Evolutionary conservation across 2,797 vertebrate species (phyloP).

Genomic region (Darevskia nairensis): DNA sequence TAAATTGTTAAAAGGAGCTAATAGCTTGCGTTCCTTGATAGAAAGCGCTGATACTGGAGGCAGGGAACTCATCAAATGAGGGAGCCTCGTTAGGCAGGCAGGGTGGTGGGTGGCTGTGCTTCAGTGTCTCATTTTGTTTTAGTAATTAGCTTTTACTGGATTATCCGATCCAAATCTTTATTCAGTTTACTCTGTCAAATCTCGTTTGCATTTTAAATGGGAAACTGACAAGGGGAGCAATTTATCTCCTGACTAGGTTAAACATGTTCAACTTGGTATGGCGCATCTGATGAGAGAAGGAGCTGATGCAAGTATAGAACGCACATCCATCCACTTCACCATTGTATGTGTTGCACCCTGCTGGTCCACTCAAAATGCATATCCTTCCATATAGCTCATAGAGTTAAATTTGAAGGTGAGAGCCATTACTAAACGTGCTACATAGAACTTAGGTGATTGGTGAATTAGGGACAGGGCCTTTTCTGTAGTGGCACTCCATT

Average conservation of each 20-base stretch:
- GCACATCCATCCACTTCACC: neutral
- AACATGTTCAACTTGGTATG: conserved; percentile 62
- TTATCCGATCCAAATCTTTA: conserved; percentile 84
- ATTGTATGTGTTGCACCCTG: neutral
- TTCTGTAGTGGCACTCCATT: neutral
- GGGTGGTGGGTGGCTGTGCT: conserved; percentile 67
- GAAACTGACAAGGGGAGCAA: conserved; percentile 82
- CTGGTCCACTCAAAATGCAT: neutral
- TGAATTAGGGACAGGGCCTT: neutral
- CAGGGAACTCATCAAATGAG: conserved; percentile 75
- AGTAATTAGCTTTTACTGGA: conserved; percentile 87
- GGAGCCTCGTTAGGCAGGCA: conserved; percentile 62
- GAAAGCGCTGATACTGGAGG: conserved; percentile 73
- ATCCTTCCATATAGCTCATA: neutral
- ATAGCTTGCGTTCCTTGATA: conserved; percentile 78
- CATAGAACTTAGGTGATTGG: neutral
- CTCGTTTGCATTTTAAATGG: conserved; percentile 87
- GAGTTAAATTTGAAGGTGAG: neutral
- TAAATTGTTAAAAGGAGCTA: conserved; percentile 90
- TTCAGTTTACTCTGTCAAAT: conserved; percentile 85
- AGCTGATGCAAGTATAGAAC: neutral
- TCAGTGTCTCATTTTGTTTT: conserved; percentile 80
- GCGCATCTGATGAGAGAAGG: conserved; percentile 21
- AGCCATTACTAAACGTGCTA: neutral
- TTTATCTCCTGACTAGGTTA: conserved; percentile 80